Conservation (phyloP, 1,140 invertebrate species). For the Phthorimaea operculella region DNA sequence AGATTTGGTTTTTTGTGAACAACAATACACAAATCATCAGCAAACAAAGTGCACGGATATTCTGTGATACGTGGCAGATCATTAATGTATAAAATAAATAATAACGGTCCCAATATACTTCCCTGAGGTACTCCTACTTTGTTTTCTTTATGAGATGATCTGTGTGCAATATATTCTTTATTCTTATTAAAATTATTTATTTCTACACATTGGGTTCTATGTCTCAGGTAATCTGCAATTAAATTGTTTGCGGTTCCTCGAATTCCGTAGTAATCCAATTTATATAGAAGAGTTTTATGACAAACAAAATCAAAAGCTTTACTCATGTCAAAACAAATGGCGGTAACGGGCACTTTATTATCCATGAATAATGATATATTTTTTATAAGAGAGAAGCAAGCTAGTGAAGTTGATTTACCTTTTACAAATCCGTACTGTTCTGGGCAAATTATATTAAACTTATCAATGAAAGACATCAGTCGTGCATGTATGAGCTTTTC, state of each 20-base stretch:
- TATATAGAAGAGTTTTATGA: slow-evolving; percentile 5
- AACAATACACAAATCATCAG: not conserved
- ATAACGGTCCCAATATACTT: slow-evolving; percentile 2
- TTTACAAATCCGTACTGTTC: slow-evolving; percentile 11
- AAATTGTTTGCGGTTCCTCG: slow-evolving; percentile 2
- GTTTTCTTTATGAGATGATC: slow-evolving; percentile 1
- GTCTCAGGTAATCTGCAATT: slow-evolving; percentile 5
- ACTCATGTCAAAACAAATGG: slow-evolving; percentile 9
- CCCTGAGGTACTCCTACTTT: slow-evolving; percentile 7
- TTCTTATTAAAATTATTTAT: slow-evolving; percentile 1
- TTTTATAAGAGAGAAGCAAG: slow-evolving; percentile 4
- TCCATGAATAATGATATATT: slow-evolving; percentile 4
- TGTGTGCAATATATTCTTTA: not conserved
- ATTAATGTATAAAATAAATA: slow-evolving; percentile 5
- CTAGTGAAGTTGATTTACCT: slow-evolving; percentile 8
- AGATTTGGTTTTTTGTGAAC: not conserved
- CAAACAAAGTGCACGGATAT: not conserved
- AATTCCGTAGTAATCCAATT: slow-evolving; percentile 6
- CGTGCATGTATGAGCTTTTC: slow-evolving; percentile 7
- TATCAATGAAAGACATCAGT: slow-evolving; percentile 1
- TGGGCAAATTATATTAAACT: slow-evolving; percentile 2
- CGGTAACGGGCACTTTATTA: not conserved
- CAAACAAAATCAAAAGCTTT: slow-evolving; percentile 11
- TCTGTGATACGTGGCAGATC: not conserved
- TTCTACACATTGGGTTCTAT: slow-evolving; percentile 8